Evolutionary conservation across 1,140 invertebrate genomes (phyloP).

Genomic region (Cheumatopsyche charites): DNA sequence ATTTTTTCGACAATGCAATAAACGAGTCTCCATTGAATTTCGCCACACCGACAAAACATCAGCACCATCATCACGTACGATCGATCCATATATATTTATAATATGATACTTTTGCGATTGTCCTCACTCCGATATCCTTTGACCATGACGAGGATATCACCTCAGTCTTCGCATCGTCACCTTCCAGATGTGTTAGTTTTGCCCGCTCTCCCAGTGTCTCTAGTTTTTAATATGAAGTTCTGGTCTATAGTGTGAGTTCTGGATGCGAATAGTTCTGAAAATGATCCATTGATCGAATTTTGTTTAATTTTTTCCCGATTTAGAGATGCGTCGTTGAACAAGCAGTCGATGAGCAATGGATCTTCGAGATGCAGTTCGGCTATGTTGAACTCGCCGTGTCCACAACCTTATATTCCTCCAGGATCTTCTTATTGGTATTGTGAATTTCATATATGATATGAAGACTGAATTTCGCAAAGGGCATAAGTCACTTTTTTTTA

Average conservation of each 20-base stretch:
- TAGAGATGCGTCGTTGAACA: conserved; percentile 36
- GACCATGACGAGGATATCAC: background rate
- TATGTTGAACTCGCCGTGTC: conserved; percentile 44
- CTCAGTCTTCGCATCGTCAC: background rate
- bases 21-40: too few relatives aligned
- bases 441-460: too few relatives aligned
- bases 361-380: conserved; percentile 45
- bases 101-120: background rate
- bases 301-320: background rate
- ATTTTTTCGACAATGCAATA: too few relatives aligned
- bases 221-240: conserved; percentile 3
- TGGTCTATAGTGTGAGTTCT: background rate
- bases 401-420: conserved; percentile 47
- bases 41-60: too few relatives aligned
- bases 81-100: conserved; percentile 35
- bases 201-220: background rate
- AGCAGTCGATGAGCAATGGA: conserved; percentile 42
- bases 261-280: background rate
- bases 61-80: background rate
- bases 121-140: background rate
- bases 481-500: too few relatives aligned
- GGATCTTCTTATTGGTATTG: conserved; percentile 20
- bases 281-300: background rate
- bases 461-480: too few relatives aligned
- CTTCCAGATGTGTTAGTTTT: too few relatives aligned